Evolutionary conservation across 2,797 vertebrate species (phyloP).

Genomic region (Tympanoctomys barrerae): DNA sequence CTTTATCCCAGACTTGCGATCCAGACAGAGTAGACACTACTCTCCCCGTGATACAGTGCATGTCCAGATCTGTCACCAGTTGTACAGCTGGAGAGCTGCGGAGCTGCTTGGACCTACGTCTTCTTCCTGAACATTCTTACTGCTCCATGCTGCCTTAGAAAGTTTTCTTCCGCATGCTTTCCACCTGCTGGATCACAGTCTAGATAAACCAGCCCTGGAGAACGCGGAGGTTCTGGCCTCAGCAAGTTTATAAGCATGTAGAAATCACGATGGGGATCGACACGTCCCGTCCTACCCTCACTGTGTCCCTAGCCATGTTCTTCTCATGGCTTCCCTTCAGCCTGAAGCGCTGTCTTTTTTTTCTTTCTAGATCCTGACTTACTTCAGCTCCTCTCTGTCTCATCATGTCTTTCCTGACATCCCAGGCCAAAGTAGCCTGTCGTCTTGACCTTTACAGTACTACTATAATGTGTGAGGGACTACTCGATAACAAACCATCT

Average conservation of each 20-base stretch:
- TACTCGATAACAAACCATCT: not conserved
- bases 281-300: not conserved
- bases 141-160: slow-evolving; percentile 13
- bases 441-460: not conserved
- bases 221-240: not conserved
- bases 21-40: not conserved
- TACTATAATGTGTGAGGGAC: not conserved
- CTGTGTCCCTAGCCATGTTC: not conserved
- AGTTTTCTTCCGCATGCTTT: not conserved
- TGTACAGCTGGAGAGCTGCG: not conserved
- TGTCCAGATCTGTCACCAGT: not conserved
- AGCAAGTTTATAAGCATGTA: not conserved
- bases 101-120: not conserved
- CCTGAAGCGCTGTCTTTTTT: not conserved
- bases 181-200: not conserved
- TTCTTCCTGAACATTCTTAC: not conserved
- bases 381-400: not conserved
- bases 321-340: not conserved
- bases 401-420: not conserved
- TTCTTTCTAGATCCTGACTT: not conserved
- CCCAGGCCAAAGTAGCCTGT: not conserved
- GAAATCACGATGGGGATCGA: not conserved
- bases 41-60: not conserved
- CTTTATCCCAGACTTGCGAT: not conserved
- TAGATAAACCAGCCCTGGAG: slow-evolving; percentile 1